Base-by-base conservation (phyloP, 2,113 vertebrate species). In the Erythrolamprus reginae region DNA sequence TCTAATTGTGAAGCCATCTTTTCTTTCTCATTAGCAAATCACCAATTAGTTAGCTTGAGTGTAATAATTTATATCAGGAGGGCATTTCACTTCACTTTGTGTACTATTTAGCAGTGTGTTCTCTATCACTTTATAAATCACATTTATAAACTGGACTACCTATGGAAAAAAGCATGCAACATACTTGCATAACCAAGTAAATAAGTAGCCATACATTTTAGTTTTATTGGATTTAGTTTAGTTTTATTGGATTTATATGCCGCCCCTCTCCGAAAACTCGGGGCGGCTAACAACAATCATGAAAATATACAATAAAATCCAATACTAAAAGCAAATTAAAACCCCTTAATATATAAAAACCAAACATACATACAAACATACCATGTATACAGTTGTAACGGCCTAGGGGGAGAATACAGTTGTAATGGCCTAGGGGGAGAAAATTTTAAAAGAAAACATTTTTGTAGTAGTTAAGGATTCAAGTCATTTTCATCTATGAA, bases 371-470 rank as follows among this genome's bases (percentile, higher is more conserved):
- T n/a, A n/a, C n/a, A n/a, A n/a, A n/a, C n/a, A n/a, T n/a, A n/a
- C n/a, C n/a, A n/a, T n/a, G n/a, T n/a, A n/a, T n/a, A n/a, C n/a
- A n/a, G n/a, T n/a, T n/a, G n/a, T n/a, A n/a, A n/a, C n/a, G n/a
- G n/a, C n/a, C n/a, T n/a, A n/a, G n/a, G n/a, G n/a, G n/a, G n/a
- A n/a, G n/a, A n/a, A n/a, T n/a, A n/a, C n/a, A n/a, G n/a, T n/a
- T n/a, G n/a, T n/a, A n/a, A n/a, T n/a, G n/a, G n/a, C n/a, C n/a
- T n/a, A n/a, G n/a, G n/a, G n/a, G n/a, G n/a, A n/a, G n/a, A n/a
- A n/a, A n/a, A n/a, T n/a, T n/a, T 93, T 23, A 2, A 45, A 4
- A 77, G 42, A 56, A 77, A 8, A 77, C 1, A 38, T 8, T 0
- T 0, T 45, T 45, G 70, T 56, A 77, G 6, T 77, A 77, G 17